These are phyloP conservation scores for Drosophila dives DNA, from an alignment of 2,888 invertebrate genomes.

Conservation along the genomic window DNA sequence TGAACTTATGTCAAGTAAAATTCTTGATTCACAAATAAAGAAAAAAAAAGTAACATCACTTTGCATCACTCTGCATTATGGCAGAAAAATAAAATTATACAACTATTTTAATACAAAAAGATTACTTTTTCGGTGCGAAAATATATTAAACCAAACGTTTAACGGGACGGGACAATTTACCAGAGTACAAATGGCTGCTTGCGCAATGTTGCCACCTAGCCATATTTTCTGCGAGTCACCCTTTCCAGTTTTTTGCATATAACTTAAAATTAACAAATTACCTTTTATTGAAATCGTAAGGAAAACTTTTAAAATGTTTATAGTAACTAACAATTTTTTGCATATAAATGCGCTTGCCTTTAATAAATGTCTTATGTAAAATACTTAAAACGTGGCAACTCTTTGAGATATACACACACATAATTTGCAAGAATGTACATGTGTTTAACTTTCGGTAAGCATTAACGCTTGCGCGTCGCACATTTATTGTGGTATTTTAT, in stretches of 20 bases:
- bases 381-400: slow-evolving; percentile 58
- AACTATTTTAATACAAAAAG: slow-evolving; percentile 5
- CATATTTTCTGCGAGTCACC: not conserved
- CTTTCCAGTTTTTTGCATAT: not conserved
- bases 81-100: not conserved
- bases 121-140: slow-evolving; percentile 46
- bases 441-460: slow-evolving; percentile 20
- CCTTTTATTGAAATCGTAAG: not conserved
- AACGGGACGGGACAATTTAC: slow-evolving; percentile 62
- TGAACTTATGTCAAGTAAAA: slow-evolving; percentile 22
- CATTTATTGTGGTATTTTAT: not conserved
- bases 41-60: not conserved
- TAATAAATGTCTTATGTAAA: slow-evolving; percentile 52
- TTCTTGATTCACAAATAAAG: slow-evolving; percentile 10
- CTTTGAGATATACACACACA: slow-evolving; percentile 28
- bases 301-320: not conserved
- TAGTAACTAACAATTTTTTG: not conserved
- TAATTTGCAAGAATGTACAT: slow-evolving; percentile 35
- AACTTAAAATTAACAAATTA: not conserved
- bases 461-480: slow-evolving; percentile 4
- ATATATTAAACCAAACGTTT: slow-evolving; percentile 50
- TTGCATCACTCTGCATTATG: not conserved
- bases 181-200: slow-evolving; percentile 58
- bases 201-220: slow-evolving; percentile 59
- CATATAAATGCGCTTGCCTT: not conserved